Evolutionary conservation across 2,797 vertebrate species (phyloP), one percentile per base, ranked within the genome.

Genomic region (Zenarchopterus dispar): DNA sequence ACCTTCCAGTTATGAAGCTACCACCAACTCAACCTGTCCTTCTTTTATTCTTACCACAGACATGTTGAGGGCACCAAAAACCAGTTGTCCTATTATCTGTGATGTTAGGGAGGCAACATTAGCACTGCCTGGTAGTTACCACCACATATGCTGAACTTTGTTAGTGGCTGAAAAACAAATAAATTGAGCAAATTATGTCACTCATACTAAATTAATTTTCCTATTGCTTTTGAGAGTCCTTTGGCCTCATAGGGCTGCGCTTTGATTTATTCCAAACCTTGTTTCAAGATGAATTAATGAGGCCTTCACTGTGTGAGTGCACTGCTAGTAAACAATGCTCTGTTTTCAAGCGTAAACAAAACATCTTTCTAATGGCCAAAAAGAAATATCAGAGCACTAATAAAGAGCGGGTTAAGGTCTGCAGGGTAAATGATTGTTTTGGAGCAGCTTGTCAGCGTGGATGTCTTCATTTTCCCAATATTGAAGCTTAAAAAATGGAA

Each of bases 401-500:
- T 57, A 83, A 85, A 82, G 61, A 74, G 39, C 41, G 61, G 66
- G 76, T 85, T 83, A 81, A 78, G 59, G 78, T 86, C 70, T 61
- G 70, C 55, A 56, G 67, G 78, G 70, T 87, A 87, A 90, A 59
- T 63, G 76, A 83, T 84, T 50, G 75, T 76, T 85, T 86, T 70
- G 65, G 74, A 58, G 66, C 61, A 45, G 67, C 60, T 44, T 80
- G 88, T 84, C 85, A 85, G 71, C 23, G 16, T 75, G 77, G 83
- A 89, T 83, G 82, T 89, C 89, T 92, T 91, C 72, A 90, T 92
- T 89, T 86, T 57, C 78, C 28, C 59, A 26, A 42, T 75, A 72
- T 51, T 83, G 80, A 90, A 77, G 76, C 86, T 80, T 82, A 78
- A 90, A 87, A 90, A 90, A 86, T 80, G 64, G 76, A 87, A 62